Base-by-base conservation (phyloP, 2,797 vertebrate species). In the Muraenolepis orangiensis region DNA sequence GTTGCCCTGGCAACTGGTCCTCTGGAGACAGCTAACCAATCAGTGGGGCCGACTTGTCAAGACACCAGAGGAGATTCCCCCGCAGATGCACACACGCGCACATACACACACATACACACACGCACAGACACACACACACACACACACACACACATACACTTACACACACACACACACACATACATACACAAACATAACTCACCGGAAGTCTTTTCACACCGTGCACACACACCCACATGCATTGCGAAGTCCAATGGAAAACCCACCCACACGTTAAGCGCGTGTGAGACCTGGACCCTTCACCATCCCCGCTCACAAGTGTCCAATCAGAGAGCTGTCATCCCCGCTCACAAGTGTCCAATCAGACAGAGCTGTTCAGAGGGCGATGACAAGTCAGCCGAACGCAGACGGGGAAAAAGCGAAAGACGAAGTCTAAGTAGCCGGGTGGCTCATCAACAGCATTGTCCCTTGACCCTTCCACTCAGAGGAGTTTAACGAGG, bases 1-100 rank as follows among this genome's bases (percentile, higher is more conserved):
- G 88, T 92, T 90, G 81, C 90, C 90, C 26, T 87, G 89, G 87
- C 80, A 92, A 91, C 91, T 66, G 57, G 82, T 78, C 85, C 85
- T 85, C 89, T 85, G 74, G 85, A 84, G 87, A 90, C 82, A 80
- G 87, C 74, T 66, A 79, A 74, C 86, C 88, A 86, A 91, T 90
- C 89, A 88, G 86, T 85, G 75, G 73, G 85, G 20, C 20, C 11
- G 79, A 90, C 87, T 86, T 85, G 82, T 80, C 71, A 72, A 29
- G 80, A 85, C 76, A 81, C 71, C 73, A 67, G 64, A 82, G 80
- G 81, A 81, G 81, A 87, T 81, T 87, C 89, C 88, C 82, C 12
- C 2, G 12, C 40, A 42, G 40, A 42, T 61, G 12, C 74, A 83
- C 82, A 82, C 20, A 11, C 40, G 46, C 38, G 82, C 32, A 61